These are phyloP conservation scores for Platycnemis pennipes DNA, from an alignment of 2,888 invertebrate species.

Conservation along the genomic window DNA sequence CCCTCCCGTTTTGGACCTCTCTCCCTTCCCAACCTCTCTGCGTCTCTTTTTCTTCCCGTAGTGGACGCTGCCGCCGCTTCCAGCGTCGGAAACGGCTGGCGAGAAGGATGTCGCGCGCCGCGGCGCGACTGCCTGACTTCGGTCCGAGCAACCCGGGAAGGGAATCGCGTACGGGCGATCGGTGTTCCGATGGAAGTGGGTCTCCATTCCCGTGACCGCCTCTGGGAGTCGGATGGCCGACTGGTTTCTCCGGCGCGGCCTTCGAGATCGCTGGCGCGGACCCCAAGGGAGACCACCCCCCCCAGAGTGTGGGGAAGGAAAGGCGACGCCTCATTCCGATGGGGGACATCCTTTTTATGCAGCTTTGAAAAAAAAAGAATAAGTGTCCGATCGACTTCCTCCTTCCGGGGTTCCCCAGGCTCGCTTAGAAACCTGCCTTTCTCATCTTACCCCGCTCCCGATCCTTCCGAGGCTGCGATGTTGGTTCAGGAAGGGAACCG, in stretches of 20 bases:
- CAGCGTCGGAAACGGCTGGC: neutral
- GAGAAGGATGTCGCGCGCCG: neutral
- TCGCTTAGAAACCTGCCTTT: neutral
- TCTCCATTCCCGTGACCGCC: slow-evolving; percentile 14
- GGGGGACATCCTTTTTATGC: neutral
- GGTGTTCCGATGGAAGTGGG: slow-evolving; percentile 7
- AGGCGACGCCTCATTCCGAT: neutral
- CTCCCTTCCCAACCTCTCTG: too few relatives aligned
- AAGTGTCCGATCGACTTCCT: neutral
- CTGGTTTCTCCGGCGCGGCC: neutral
- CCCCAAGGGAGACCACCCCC: too few relatives aligned
- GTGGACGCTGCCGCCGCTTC: neutral
- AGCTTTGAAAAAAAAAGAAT: neutral
- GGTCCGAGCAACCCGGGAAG: neutral
- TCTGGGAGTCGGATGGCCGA: slow-evolving; percentile 1
- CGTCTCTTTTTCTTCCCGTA: too few relatives aligned
- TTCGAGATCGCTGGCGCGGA: neutral
- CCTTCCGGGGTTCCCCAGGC: neutral
- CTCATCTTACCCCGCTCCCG: neutral
- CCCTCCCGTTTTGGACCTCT: too few relatives aligned
- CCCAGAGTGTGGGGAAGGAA: too few relatives aligned
- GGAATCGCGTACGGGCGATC: neutral
- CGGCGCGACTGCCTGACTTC: neutral
- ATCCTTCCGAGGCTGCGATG: neutral
- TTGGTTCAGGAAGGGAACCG: neutral